A percentile compares a stretch with the other conserved stretches of the same genome.
phyloP scores from a whole-genome alignment of 2,888 invertebrate genomes.

The Yponomeuta evonymella region DNA sequence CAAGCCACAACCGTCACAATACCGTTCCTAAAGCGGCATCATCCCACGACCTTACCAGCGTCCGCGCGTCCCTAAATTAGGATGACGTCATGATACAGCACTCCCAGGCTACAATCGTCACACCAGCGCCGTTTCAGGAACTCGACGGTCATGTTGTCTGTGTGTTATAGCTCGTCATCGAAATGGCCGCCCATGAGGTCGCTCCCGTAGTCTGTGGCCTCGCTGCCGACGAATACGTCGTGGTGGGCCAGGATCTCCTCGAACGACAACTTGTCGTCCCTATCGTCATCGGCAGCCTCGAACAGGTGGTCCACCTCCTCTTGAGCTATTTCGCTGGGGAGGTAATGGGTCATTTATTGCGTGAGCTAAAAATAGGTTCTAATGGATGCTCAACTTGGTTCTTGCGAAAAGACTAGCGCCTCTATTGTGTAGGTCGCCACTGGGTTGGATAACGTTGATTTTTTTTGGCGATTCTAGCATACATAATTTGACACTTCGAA shows the following conservation, averaged over 20 bases:
- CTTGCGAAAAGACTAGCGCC: too few species aligned
- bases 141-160: not conserved
- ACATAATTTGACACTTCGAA: too few species aligned
- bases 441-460: too few species aligned
- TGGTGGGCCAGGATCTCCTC: conserved; percentile 89
- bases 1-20: too few species aligned
- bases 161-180: conserved; percentile 78
- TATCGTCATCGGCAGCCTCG: conserved; percentile 89
- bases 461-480: too few species aligned
- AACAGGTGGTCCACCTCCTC: conserved; percentile 95
- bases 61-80: too few species aligned
- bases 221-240: conserved; percentile 93
- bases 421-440: too few species aligned
- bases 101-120: not conserved
- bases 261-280: conserved; percentile 85
- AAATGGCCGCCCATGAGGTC: conserved; percentile 89
- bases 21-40: too few species aligned
- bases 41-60: too few species aligned
- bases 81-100: too few species aligned
- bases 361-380: not conserved
- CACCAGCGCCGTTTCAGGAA: not conserved
- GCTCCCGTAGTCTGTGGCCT: conserved; percentile 92
- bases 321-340: conserved; percentile 85
- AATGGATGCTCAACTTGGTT: too few species aligned
- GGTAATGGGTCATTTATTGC: conserved; percentile 11